A percentile compares a stretch with the other conserved stretches of the same genome.
Conservation (phyloP, 2,888 invertebrate species). For the Rhagophthalmus giganteus region DNA sequence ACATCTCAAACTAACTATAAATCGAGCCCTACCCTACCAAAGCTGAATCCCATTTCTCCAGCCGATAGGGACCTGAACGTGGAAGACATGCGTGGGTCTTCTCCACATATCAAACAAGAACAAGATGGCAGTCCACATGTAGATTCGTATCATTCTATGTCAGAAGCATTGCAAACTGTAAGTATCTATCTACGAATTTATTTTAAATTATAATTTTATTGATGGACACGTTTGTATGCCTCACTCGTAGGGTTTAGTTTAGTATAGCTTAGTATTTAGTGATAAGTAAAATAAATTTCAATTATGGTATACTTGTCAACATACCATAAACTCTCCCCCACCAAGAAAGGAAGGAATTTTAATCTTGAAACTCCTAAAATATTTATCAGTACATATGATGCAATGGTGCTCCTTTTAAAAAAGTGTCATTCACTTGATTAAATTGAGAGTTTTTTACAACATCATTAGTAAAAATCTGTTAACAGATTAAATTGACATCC, state of each 20-base stretch:
- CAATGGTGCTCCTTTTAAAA: too few relatives aligned
- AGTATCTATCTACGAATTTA: too few relatives aligned
- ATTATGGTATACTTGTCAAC: too few relatives aligned
- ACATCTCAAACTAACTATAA: conserved; percentile 67
- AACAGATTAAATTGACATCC: conserved; percentile 34
- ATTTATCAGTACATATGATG: too few relatives aligned
- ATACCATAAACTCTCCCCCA: conserved; percentile 42
- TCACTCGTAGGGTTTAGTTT: too few relatives aligned
- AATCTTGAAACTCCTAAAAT: too few relatives aligned
- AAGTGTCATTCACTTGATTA: too few relatives aligned
- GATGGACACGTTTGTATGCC: too few relatives aligned
- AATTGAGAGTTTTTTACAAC: too few relatives aligned
- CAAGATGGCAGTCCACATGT: conserved; percentile 52
- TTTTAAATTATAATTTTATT: too few relatives aligned
- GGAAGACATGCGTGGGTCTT: conserved; percentile 61
- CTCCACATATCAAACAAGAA: conserved; percentile 66
- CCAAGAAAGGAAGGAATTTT: conserved; percentile 48
- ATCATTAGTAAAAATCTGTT: conserved; percentile 21
- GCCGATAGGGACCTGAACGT: conserved; percentile 58
- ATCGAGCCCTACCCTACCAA: conserved; percentile 65
- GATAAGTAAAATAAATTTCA: conserved; percentile 1
- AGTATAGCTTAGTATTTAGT: too few relatives aligned
- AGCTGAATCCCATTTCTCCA: conserved; percentile 64
- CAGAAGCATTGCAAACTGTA: conserved; percentile 55
- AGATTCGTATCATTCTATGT: conserved; percentile 56